Evolutionary conservation across 2,888 invertebrate genomes (phyloP).

Genomic region (Caenorhabditis panamensis): DNA sequence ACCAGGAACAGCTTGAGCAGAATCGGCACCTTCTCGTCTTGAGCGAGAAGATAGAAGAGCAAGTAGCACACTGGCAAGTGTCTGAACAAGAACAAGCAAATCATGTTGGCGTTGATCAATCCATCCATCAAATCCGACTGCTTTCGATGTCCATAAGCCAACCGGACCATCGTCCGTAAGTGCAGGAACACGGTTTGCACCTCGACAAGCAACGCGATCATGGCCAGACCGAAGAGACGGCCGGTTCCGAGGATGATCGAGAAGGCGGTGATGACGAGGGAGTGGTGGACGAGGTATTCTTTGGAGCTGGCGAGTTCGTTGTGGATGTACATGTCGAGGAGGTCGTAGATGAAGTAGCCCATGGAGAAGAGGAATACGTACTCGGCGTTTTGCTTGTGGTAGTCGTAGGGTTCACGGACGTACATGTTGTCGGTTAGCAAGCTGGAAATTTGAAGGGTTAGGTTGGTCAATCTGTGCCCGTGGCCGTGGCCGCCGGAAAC

Average conservation of each 20-base stretch:
- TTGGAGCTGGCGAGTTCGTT: conserved; percentile 70
- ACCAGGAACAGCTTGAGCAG: conserved; percentile 64
- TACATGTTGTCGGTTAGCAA: conserved; percentile 68
- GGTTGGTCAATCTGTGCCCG: too few relatives aligned
- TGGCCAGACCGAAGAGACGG: conserved; percentile 69
- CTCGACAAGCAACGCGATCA: conserved; percentile 73
- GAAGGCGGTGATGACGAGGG: conserved; percentile 71
- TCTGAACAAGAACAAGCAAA: conserved; percentile 69
- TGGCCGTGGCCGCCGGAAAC: too few relatives aligned
- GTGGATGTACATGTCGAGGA: conserved; percentile 72
- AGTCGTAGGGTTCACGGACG: conserved; percentile 71
- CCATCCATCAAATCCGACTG: conserved; percentile 55
- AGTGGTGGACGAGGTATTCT: conserved; percentile 73
- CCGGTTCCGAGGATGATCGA: conserved; percentile 68
- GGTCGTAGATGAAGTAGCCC: conserved; percentile 74
- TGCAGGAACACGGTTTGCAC: conserved; percentile 73
- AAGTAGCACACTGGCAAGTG: conserved; percentile 71
- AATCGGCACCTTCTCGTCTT: conserved; percentile 69
- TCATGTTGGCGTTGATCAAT: conserved; percentile 71
- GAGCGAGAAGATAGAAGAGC: conserved; percentile 64
- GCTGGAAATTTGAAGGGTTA: too few relatives aligned
- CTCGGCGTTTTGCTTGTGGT: conserved; percentile 64
- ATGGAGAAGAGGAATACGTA: conserved; percentile 74
- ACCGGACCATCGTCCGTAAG: conserved; percentile 69
- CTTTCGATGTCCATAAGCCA: conserved; percentile 61